Evolutionary conservation across 1,140 invertebrate species (phyloP).

Genomic region (Drosophila orosa): DNA sequence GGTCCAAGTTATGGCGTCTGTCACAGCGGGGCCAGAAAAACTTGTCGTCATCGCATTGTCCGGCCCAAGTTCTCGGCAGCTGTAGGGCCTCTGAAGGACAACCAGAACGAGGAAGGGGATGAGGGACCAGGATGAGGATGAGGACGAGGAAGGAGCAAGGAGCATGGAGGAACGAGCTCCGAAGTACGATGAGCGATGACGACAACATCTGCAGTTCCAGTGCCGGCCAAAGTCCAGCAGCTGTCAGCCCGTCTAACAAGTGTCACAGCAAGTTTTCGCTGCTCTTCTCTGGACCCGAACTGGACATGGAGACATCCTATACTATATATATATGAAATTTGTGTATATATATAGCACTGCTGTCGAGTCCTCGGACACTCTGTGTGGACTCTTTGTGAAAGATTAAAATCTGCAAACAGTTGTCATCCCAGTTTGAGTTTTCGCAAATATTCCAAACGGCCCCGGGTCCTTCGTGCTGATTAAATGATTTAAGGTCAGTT

Average conservation of each 20-base stretch:
- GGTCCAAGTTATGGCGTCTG: conserved; percentile 80
- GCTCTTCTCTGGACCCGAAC: conserved; percentile 42
- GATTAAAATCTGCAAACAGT: conserved; percentile 83
- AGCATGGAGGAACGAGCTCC: neutral
- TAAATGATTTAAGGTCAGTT: conserved; percentile 81
- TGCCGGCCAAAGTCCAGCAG: conserved; percentile 66
- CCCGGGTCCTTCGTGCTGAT: conserved; percentile 54
- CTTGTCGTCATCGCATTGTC: conserved; percentile 63
- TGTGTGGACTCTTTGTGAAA: conserved; percentile 70
- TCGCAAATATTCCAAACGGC: conserved; percentile 67
- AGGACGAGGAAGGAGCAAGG: neutral
- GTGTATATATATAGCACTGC: conserved; percentile 16
- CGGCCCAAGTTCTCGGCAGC: conserved; percentile 60
- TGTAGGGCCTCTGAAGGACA: conserved; percentile 70
- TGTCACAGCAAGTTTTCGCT: conserved; percentile 76
- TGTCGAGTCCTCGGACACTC: conserved; percentile 37
- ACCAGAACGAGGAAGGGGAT: conserved; percentile 42
- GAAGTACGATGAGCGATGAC: conserved; percentile 41
- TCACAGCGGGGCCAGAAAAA: conserved; percentile 74
- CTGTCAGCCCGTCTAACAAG: conserved; percentile 80
- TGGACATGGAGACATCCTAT: conserved; percentile 53
- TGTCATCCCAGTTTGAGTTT: conserved; percentile 79
- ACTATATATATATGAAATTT: conserved; percentile 2
- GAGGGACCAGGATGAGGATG: neutral
- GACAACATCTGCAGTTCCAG: conserved; percentile 73